phyloP scores from a whole-genome alignment of 2,113 vertebrate genomes.

The Holacanthus passer region DNA sequence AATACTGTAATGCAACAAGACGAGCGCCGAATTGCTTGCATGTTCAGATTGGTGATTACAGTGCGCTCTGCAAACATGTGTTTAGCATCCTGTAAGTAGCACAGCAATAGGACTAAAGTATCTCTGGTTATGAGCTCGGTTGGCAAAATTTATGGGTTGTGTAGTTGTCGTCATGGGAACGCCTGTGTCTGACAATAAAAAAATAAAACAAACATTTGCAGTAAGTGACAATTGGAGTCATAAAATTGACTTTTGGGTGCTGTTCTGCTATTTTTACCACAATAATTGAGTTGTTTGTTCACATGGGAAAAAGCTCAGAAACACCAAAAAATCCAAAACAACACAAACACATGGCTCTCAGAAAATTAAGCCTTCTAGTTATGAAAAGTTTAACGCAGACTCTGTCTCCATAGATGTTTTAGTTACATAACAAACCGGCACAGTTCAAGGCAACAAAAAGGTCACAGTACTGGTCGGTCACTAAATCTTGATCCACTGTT shows the following conservation, averaged over 20 bases:
- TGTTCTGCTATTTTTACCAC: neutral
- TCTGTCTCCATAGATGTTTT: neutral
- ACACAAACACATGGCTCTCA: constrained; percentile 12
- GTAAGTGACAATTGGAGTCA: neutral
- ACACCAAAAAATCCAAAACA: neutral
- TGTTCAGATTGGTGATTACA: constrained; percentile 9
- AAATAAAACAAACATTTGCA: neutral
- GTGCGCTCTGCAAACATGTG: constrained; percentile 26
- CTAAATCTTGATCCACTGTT: constrained; percentile 29
- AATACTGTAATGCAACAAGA: constrained; percentile 19
- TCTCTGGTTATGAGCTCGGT: too few relatives aligned
- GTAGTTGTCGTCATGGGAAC: neutral
- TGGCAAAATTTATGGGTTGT: neutral
- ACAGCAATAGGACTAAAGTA: neutral
- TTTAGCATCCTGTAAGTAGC: neutral
- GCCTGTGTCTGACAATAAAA: neutral
- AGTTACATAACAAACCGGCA: constrained; percentile 38
- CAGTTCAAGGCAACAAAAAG: constrained; percentile 12
- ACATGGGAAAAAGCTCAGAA: neutral
- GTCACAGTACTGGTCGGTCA: neutral
- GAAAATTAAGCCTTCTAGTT: neutral
- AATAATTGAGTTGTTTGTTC: constrained; percentile 3
- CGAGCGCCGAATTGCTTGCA: neutral
- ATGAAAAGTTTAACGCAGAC: constrained; percentile 1
- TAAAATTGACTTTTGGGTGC: neutral